A percentile compares a stretch with the other conserved stretches of the same genome.
phyloP scores from a whole-genome alignment of 2,888 invertebrate genomes.

The Cryptosula pallasiana region DNA sequence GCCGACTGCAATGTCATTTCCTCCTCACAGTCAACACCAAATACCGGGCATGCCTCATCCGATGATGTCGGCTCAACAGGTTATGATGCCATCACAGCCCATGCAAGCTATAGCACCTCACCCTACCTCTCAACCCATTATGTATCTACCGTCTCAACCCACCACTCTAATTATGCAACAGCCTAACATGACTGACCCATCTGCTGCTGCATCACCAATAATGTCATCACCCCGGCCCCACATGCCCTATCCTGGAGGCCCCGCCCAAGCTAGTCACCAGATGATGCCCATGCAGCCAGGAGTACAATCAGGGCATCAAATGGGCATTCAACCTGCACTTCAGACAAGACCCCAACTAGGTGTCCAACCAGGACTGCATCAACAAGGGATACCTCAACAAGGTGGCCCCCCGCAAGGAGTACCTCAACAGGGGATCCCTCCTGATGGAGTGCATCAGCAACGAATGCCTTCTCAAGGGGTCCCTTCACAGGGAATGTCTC shows the following conservation, averaged over 20 bases:
- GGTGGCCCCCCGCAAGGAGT: no score
- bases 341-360: no score
- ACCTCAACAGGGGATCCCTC: no score
- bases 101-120: slow-evolving; percentile 11
- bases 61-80: background rate
- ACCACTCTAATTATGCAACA: background rate
- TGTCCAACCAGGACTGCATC: no score
- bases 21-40: background rate
- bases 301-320: background rate
- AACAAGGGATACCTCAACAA: no score
- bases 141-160: background rate
- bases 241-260: background rate
- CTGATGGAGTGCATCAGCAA: no score
- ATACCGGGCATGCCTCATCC: background rate
- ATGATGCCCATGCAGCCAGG: background rate
- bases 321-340: background rate
- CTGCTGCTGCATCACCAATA: background rate
- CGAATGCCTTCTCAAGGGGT: no score
- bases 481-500: no score
- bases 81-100: background rate
- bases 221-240: background rate
- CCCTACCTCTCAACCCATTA: background rate
- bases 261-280: background rate
- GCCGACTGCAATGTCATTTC: background rate
- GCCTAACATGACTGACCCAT: background rate